These are phyloP conservation scores for Parotia lawesii DNA, from an alignment of 2,113 vertebrate species.

Conservation along the genomic window DNA sequence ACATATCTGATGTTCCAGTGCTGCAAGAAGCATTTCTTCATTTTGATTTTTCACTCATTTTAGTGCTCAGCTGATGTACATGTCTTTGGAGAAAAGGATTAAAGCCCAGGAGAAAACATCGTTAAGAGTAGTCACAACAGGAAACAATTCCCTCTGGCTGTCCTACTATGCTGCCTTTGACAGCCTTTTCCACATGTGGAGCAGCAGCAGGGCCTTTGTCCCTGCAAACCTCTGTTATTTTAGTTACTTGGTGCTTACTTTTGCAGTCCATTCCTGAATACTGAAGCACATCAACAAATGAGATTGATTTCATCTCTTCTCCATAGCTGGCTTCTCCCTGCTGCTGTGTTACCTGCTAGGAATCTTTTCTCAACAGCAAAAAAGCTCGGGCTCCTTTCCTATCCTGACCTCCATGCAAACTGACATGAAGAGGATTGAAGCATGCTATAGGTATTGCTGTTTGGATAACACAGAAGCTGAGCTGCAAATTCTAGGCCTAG, in stretches of 20 bases:
- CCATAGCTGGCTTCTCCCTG: not conserved
- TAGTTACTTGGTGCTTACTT: not conserved
- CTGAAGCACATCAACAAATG: not conserved
- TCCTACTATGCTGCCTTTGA: not conserved
- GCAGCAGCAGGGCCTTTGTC: not conserved
- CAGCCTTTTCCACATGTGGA: not conserved
- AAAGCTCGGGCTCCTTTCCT: not conserved
- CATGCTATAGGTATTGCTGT: not conserved
- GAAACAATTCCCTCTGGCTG: not conserved
- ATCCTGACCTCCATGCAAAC: not conserved
- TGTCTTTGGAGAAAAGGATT: not conserved
- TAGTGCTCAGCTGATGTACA: not conserved
- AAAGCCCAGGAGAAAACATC: not conserved
- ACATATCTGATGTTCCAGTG: not conserved
- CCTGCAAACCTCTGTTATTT: not conserved
- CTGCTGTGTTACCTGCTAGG: not conserved
- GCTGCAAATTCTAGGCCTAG: not conserved
- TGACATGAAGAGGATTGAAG: not conserved
- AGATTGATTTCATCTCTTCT: not conserved
- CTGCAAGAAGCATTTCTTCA: not conserved
- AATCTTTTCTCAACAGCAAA: not conserved
- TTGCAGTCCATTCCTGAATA: not conserved
- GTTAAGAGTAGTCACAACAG: not conserved
- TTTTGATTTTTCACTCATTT: not conserved
- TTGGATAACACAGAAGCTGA: not conserved